Evolutionary conservation across 2,888 invertebrate species (phyloP), one percentile per base, ranked within the genome.

Genomic region (Drosophila longiperda): DNA sequence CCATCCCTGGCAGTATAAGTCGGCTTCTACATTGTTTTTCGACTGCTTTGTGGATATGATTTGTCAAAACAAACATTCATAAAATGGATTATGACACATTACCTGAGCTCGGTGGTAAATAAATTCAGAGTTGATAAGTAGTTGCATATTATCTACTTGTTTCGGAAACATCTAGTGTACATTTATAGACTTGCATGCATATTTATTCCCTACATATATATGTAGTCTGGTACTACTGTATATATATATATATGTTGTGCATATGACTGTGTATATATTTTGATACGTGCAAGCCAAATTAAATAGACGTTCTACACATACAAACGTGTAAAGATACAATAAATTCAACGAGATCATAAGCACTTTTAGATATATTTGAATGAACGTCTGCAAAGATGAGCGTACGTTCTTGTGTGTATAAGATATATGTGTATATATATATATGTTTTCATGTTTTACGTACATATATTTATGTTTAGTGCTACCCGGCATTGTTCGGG

Each of bases 71-170:
- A 72, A 73, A 68, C 53, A 78, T 52, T 60, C 50, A 52, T 64
- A 86, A 82, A 78, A 84, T 84, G 84, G 84, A 84, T 67, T 83
- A 72, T 73, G 84, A 84, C 66, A 74, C 76, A 48, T 73, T 80
- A 59, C 75, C 84, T 59, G 84, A 84, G 72, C 75, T 84, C 17
- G 73, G 84, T 80, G 84, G 84, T 84, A 84, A 84, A 74, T 71
- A 53, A 57, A 33, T 45, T 49, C 11, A 45, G 29, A 59, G 34
- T 60, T 58, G 42, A n/a, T 34, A 49, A 38, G 29, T 45, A 17
- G 63, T 55, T 49, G 20, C 32, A 55, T 50, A 15, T 40, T 23
- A 42, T n/a, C 29, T 26, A 26, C 32, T 38, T 73, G 33, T 54
- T 32, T 55, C 45, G 36, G n/a, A 40, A 26, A 26, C 12, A 34